phyloP scores from a whole-genome alignment of 2,797 vertebrate genomes.

The Pangasius djambal region DNA sequence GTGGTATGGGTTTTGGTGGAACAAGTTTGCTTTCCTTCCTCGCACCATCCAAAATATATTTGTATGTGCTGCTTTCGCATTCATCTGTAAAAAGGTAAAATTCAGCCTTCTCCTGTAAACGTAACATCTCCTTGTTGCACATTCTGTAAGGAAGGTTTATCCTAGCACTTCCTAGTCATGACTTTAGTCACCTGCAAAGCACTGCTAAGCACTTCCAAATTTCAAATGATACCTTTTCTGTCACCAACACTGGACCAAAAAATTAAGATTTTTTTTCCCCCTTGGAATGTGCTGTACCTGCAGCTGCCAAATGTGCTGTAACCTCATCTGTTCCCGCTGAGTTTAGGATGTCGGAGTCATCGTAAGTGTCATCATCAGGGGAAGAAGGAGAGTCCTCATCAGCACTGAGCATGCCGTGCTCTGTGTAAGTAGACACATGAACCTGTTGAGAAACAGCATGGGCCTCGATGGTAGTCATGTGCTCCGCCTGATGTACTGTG shows the following conservation, averaged over 20 bases:
- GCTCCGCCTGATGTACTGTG: constrained; percentile 86
- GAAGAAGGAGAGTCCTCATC: constrained; percentile 97
- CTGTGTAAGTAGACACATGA: constrained; percentile 92
- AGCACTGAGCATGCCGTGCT: constrained; percentile 91
- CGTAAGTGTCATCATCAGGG: constrained; percentile 92
- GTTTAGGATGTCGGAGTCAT: constrained; percentile 97
- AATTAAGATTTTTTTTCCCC: background rate
- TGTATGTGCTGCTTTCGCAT: too few relatives aligned
- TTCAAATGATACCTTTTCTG: too few relatives aligned
- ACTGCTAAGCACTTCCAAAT: too few relatives aligned
- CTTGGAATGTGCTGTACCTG: constrained; percentile 77
- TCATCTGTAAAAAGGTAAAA: too few relatives aligned
- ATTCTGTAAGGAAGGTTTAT: too few relatives aligned
- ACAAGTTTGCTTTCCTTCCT: background rate
- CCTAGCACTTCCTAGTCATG: too few relatives aligned
- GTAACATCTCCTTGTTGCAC: background rate
- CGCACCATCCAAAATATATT: background rate
- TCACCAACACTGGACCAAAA: background rate
- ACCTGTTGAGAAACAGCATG: constrained; percentile 92
- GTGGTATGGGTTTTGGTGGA: background rate
- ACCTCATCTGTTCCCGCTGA: constrained; percentile 94
- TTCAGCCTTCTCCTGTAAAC: too few relatives aligned
- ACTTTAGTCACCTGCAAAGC: too few relatives aligned
- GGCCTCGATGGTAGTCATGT: constrained; percentile 97
- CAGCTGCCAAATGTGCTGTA: constrained; percentile 94